Base-by-base conservation (phyloP, 2,113 vertebrate genomes). In the Vicugna pacos region DNA sequence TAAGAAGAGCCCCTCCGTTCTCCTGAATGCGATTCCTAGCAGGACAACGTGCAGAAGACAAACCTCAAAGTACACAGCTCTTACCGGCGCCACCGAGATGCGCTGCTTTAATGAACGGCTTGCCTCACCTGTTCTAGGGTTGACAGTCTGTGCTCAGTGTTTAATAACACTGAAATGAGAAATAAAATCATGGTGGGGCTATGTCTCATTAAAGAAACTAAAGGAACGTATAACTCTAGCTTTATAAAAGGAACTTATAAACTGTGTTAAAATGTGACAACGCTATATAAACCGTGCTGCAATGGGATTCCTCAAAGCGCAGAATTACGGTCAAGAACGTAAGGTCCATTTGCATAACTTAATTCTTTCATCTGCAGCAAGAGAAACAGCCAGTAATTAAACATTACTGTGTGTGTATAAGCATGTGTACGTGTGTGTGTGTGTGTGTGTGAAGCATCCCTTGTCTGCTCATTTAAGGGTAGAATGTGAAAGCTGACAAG, bases 131-230 rank as follows among this genome's bases (percentile, higher is more conserved):
- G 85, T 92, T 28, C 81, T 11, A 76, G 88, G 83, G 94, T n/a
- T 84, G 80, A 95, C 86, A 77, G 67, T 20, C 85, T 67, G 70
- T 92, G 42, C 38, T 76, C 83, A 38, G 17, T 58, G 24, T 96
- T 81, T 30, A 75, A 54, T 6, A 92, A 52, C 48, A 88, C 50
- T 91, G 83, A 97, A 93, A 94, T 22, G 24, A 52, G 1, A 6
- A 50, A 64, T 94, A 73, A 97, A 98, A 96, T 84, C 50, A 94
- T n/a, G 91, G 72, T 94, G 50, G 65, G 84, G 60, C 84, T 87
- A 96, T 73, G 80, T 35, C 10, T 80, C 89, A 94, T 72, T 16
- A 95, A 93, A 93, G 38, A 88, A 97, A 96, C 42, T 87, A 96
- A 86, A 76, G 38, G 9, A 11, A 89, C 26, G 64, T 8, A 0